phyloP scores from a whole-genome alignment of 2,888 invertebrate genomes.

The Diabrotica balteata region DNA sequence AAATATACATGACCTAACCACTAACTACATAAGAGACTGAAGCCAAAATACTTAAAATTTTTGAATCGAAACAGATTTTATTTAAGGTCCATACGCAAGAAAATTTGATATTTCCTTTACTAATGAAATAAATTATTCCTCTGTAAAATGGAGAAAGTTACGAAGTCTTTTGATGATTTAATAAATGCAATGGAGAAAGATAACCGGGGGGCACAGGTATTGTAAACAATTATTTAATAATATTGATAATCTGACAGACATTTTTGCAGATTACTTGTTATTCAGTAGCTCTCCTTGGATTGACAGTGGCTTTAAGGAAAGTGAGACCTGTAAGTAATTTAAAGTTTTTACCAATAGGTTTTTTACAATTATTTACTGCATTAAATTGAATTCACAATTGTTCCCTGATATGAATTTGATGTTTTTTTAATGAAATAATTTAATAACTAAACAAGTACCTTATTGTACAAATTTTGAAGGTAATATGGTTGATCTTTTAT shows the following conservation, averaged over 20 bases:
- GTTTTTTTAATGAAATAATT: too few species aligned
- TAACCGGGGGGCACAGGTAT: constrained; percentile 58
- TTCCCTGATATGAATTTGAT: too few species aligned
- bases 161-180: constrained; percentile 49
- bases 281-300: constrained; percentile 62
- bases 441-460: too few species aligned
- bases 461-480: too few species aligned
- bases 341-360: background rate
- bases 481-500: too few species aligned
- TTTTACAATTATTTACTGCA: too few species aligned
- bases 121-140: background rate
- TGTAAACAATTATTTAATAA: constrained; percentile 15
- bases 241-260: constrained; percentile 25
- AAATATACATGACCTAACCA: constrained; percentile 9
- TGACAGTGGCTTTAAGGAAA: constrained; percentile 62
- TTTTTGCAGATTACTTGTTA: constrained; percentile 63
- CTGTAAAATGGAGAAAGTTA: constrained; percentile 46
- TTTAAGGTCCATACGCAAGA: background rate
- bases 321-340: constrained; percentile 63
- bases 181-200: constrained; percentile 55
- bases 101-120: too few species aligned
- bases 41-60: constrained; percentile 3
- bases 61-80: background rate
- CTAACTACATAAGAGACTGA: background rate
- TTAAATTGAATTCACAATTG: too few species aligned